Conservation (phyloP, 2,113 vertebrate species). For the Macquaria ambigua region DNA sequence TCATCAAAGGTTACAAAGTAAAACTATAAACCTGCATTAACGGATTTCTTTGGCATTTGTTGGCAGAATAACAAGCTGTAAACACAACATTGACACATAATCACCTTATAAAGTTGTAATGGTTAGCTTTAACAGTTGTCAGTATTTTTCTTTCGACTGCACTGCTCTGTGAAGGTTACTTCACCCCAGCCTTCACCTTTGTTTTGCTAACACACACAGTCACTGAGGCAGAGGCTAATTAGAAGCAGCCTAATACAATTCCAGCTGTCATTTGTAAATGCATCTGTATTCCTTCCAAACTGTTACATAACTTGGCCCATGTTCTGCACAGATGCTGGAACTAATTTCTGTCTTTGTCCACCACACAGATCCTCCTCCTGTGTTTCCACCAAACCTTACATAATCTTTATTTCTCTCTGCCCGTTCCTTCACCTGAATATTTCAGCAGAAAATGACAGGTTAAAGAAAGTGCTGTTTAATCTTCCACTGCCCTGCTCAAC, state of each 20-base stretch:
- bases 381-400: slow-evolving; percentile 18
- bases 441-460: slow-evolving; percentile 24
- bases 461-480: slow-evolving; percentile 39
- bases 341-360: slow-evolving; percentile 3
- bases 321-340: slow-evolving; percentile 16
- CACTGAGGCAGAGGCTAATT: slow-evolving; percentile 3
- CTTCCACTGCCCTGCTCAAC: slow-evolving; percentile 12
- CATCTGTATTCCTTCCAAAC: slow-evolving; percentile 7
- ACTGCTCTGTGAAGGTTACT: background rate
- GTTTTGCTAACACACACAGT: background rate
- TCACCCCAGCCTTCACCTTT: background rate
- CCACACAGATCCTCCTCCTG: background rate
- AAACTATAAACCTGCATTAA: too few relatives aligned
- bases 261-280: slow-evolving; percentile 20
- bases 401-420: slow-evolving; percentile 22
- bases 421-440: slow-evolving; percentile 19
- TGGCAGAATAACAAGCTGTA: too few relatives aligned
- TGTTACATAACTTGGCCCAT: slow-evolving; percentile 38
- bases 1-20: too few relatives aligned
- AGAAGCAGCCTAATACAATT: slow-evolving; percentile 31
- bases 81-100: too few relatives aligned
- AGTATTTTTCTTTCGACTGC: background rate
- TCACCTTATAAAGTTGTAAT: too few relatives aligned
- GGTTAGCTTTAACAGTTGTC: too few relatives aligned
- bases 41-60: too few relatives aligned